phyloP scores from a whole-genome alignment of 2,113 vertebrate genomes.

The Rana temporaria region DNA sequence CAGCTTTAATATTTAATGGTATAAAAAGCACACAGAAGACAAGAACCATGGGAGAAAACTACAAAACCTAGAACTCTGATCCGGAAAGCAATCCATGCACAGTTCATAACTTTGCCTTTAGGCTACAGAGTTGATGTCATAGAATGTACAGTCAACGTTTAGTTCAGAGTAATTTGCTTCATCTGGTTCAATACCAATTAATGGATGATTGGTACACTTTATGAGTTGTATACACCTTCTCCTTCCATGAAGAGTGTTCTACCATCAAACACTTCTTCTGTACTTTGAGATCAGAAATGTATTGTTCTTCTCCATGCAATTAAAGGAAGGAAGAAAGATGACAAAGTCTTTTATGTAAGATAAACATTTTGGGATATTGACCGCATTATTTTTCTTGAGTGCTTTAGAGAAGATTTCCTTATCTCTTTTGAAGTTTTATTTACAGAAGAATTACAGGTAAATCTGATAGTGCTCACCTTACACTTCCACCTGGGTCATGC shows the following conservation, averaged over 20 bases:
- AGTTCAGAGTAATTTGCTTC: conserved; percentile 9
- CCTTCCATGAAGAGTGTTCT: conserved; percentile 63
- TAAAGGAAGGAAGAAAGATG: conserved; percentile 64
- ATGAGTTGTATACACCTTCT: conserved; percentile 32
- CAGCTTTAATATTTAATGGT: no score
- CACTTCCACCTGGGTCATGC: conserved; percentile 43
- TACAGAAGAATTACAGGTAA: conserved; percentile 48
- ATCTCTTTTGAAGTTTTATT: conserved; percentile 61
- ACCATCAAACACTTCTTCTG: conserved; percentile 68
- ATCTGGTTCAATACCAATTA: conserved; percentile 11
- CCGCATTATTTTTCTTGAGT: conserved; percentile 62
- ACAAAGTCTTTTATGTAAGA: conserved; percentile 68
- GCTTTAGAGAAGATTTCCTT: conserved; percentile 62
- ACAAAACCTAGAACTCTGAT: no score
- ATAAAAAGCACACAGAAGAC: no score
- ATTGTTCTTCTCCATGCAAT: conserved; percentile 68
- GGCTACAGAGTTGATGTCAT: not conserved
- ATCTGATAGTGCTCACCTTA: conserved; percentile 43
- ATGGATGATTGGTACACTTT: conserved; percentile 24
- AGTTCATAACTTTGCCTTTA: no score
- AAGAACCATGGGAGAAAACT: no score
- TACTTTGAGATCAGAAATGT: conserved; percentile 65
- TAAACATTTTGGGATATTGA: conserved; percentile 67
- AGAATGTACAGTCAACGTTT: conserved; percentile 9
- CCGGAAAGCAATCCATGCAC: no score